phyloP scores from a whole-genome alignment of 2,113 vertebrate species.

The Myotis brandtii region DNA sequence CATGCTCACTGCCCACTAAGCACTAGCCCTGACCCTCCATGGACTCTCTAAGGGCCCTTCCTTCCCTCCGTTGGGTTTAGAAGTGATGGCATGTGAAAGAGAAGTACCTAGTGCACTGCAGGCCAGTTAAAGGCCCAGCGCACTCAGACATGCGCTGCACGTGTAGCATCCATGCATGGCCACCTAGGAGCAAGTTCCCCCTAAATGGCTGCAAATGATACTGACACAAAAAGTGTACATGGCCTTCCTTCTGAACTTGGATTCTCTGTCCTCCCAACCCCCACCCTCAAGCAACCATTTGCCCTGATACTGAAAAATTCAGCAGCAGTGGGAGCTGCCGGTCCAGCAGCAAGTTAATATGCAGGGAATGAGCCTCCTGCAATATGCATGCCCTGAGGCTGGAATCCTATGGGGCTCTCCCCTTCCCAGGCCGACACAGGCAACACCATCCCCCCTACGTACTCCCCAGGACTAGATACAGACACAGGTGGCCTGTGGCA shows the following conservation, averaged over 20 bases:
- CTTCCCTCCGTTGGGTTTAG: background rate
- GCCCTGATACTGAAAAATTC: constrained; percentile 70
- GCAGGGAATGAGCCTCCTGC: constrained; percentile 64
- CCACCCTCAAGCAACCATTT: constrained; percentile 18
- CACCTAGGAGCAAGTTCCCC: background rate
- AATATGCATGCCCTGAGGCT: constrained; percentile 68
- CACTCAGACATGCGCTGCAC: background rate
- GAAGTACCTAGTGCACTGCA: background rate
- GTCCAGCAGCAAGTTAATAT: constrained; percentile 67
- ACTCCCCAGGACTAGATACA: background rate
- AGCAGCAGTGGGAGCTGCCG: constrained; percentile 58
- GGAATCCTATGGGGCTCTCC: constrained; percentile 57
- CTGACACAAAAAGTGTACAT: background rate
- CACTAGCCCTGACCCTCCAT: background rate
- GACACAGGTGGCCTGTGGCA: background rate
- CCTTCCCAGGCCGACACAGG: background rate
- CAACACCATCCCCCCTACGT: background rate
- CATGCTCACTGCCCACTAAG: background rate
- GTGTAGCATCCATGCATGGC: background rate
- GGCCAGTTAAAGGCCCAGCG: background rate
- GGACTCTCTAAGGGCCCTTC: background rate
- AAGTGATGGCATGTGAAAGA: background rate
- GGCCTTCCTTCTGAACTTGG: background rate
- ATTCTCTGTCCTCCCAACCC: constrained; percentile 23
- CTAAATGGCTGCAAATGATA: background rate